phyloP scores from a whole-genome alignment of 1,140 invertebrate species.

The Scylla paramamosain region DNA sequence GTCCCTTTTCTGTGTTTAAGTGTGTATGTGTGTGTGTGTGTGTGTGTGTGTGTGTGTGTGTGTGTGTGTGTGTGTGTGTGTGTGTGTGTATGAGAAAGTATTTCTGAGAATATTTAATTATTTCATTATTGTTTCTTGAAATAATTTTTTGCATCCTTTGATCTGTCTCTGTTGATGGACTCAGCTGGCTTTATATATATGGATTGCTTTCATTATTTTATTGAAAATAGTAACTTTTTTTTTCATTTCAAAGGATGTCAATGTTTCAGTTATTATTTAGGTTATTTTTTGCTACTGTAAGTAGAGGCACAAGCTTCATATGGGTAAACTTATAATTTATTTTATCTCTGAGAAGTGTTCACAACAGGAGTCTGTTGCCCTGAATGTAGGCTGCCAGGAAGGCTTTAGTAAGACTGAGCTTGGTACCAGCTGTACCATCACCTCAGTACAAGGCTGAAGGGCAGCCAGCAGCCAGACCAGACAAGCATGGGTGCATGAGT shows the following conservation, averaged over 20 bases:
- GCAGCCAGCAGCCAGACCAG: constrained; percentile 49
- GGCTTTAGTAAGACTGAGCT: constrained; percentile 4
- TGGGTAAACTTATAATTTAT: constrained; percentile 38
- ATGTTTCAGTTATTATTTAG: constrained; percentile 41
- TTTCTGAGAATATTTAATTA: neutral
- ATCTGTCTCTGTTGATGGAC: neutral
- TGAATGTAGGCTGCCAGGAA: constrained; percentile 60
- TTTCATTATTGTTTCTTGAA: neutral
- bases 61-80: neutral
- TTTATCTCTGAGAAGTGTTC: constrained; percentile 27
- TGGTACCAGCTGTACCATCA: neutral
- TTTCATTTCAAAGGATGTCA: constrained; percentile 49
- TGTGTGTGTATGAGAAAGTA: neutral
- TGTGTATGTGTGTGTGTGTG: neutral
- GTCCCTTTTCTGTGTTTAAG: neutral
- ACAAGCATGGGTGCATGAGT: constrained; percentile 61
- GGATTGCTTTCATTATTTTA: neutral
- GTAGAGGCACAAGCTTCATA: constrained; percentile 56
- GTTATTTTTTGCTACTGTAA: constrained; percentile 32
- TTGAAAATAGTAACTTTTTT: neutral
- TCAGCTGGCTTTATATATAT: neutral
- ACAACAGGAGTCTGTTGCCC: constrained; percentile 31
- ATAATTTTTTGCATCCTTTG: constrained; percentile 41
- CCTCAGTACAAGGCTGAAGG: neutral
- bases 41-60: neutral